A percentile compares a stretch with the other conserved stretches of the same genome.
These are phyloP conservation scores for Hyles vespertilio DNA, from an alignment of 1,140 invertebrate species.

Conservation along the genomic window DNA sequence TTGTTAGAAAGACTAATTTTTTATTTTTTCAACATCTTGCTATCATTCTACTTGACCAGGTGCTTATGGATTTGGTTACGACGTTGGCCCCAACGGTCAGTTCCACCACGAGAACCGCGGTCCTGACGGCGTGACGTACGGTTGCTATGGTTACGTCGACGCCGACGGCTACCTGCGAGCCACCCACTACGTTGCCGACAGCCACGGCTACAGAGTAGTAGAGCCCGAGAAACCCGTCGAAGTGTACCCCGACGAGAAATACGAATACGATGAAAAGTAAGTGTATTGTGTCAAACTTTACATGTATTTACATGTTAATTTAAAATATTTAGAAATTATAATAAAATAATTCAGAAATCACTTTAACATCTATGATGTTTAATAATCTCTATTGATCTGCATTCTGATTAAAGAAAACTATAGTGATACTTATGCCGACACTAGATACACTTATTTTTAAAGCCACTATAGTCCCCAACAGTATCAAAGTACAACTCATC, in stretches of 20 bases:
- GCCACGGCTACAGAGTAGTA: conserved; percentile 85
- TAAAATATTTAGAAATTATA: neutral
- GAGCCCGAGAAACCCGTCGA: conserved; percentile 82
- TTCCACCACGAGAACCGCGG: conserved; percentile 87
- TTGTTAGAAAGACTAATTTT: no score
- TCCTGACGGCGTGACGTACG: conserved; percentile 85
- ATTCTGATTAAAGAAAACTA: no score
- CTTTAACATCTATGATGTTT: no score
- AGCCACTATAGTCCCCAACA: no score
- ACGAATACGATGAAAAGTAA: conserved; percentile 63
- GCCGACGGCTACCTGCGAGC: conserved; percentile 79
- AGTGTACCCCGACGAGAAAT: conserved; percentile 77
- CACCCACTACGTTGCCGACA: conserved; percentile 86
- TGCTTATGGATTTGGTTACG: conserved; percentile 84
- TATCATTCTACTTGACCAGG: conserved; percentile 54
- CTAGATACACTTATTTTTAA: no score
- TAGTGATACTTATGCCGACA: no score
- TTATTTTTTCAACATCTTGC: neutral
- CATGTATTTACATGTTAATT: neutral
- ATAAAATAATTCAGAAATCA: no score
- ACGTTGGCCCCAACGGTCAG: conserved; percentile 83
- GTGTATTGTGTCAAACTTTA: conserved; percentile 10
- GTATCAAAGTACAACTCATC: no score
- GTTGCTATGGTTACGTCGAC: conserved; percentile 87
- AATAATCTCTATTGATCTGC: no score